Base-by-base conservation (phyloP, 2,888 invertebrate genomes). In the Cosmia pyralina region DNA sequence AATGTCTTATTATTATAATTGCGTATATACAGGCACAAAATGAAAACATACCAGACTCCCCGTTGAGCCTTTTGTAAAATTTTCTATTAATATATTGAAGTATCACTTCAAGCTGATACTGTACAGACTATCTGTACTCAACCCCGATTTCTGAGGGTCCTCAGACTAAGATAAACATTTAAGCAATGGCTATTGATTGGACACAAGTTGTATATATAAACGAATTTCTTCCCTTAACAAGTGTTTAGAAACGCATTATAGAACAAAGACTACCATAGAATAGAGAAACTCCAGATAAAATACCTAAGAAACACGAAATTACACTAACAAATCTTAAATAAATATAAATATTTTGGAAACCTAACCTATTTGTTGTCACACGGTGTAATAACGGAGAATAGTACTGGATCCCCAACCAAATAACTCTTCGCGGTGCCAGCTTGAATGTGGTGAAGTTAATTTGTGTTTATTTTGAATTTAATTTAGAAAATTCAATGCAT, bases 341-440 rank as follows among this genome's bases (percentile, higher is more conserved):
- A 74, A 81, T 65, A 78, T 74, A 77, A 81, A 79, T 75, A 75
- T 73, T 66, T 69, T 67, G 69, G 71, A 82, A 86, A 78, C 87
- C 92, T 95, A 93, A 95, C 95, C 95, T 95, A 93, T 93, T 91
- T 48, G 78, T 84, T 77, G 83, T 87, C 70, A 89, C 82, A 82
- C 94, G 90, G 76, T 89, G 92, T 4, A 89, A 79, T 62, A 91
- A 46, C 7, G 94, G 94, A 50, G 93, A 92, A 82, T 93, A 93
- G 80, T 89, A 92, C 88, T 93, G 93, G 89, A 92, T 88, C 71
- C 95, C 93, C 87, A 95, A 90, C 75, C 94, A 85, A 66, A 95
- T 72, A 59, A 94, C 63, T 85, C 93, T 92, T 91, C 93, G 92
- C 65, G 94, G 93, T 94, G 95, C 95, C 95, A 96, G 95, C 91